Base-by-base conservation (phyloP, 2,113 vertebrate genomes). In the Leiothrix lutea region DNA sequence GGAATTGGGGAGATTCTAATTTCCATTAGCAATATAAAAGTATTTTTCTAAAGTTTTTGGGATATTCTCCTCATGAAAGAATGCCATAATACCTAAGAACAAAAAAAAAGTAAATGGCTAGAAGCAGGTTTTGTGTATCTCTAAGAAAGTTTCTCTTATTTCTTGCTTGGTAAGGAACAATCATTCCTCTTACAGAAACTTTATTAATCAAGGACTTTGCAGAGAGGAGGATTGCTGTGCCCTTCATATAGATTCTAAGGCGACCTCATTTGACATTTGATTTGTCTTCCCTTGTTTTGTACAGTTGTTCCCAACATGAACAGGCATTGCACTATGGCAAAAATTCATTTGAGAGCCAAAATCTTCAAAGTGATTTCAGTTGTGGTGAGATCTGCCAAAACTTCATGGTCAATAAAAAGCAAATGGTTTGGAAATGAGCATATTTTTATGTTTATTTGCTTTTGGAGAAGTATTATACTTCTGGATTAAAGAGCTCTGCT, bases 401-500 rank as follows among this genome's bases (percentile, higher is more conserved):
- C 36, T 80, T 88, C 79, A 67, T 71, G 85, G 89, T 88, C 85
- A 90, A 33, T 94, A 86, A 94, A 91, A 94, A 93, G 31, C 51
- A 90, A 94, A 86, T 74, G 44, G 71, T 83, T 90, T 77, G 75
- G 88, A 95, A 96, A 61, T 67, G 44, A 90, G 26, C 6, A 0
- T 80, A 17, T 92, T 94, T 85, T 95, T 58, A 53, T 70, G 54
- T 94, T 94, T 87, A 31, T 86, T 91, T 95, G 79, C 5, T 80
- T 94, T 82, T 80, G 57, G 42, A 44, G 62, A 70, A 73, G 47
- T 44, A 18, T 66, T 72, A 36, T 9, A 14, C 35, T 82, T 83
- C 42, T 66, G 71, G 33, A 83, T 88, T 90, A 47, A 82, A 87
- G 47, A 11, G 3, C 21, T 35, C 12, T 62, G 42, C 25, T 92